phyloP scores from a whole-genome alignment of 2,113 vertebrate genomes.

The Telmatochromis sp. region DNA sequence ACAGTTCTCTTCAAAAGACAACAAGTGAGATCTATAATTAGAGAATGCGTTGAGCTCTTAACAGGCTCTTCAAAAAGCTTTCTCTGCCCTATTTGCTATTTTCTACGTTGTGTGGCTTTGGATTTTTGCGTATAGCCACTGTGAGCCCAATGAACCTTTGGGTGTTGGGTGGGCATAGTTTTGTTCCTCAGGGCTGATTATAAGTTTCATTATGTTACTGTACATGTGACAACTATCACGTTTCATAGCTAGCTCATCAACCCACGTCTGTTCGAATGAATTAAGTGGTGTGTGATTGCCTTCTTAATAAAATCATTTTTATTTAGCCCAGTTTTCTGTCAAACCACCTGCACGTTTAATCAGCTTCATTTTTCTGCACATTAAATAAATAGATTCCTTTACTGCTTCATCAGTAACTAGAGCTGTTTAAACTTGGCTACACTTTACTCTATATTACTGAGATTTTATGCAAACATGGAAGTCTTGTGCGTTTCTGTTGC shows the following conservation, averaged over 20 bases:
- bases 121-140: constrained; percentile 29
- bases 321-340: neutral
- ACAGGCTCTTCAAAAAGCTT: constrained; percentile 68
- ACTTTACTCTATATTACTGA: neutral
- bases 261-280: neutral
- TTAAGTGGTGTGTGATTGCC: neutral
- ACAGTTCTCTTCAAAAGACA: constrained; percentile 68
- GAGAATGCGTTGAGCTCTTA: constrained; percentile 64
- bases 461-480: neutral
- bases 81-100: constrained; percentile 67
- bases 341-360: neutral
- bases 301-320: neutral
- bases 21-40: constrained; percentile 73
- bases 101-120: constrained; percentile 56
- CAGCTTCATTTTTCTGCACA: neutral
- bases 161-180: constrained; percentile 56
- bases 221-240: constrained; percentile 38
- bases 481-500: neutral
- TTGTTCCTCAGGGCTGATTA: constrained; percentile 30
- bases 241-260: neutral
- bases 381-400: neutral
- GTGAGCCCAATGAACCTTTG: constrained; percentile 26
- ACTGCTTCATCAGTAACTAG: neutral
- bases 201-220: constrained; percentile 26
- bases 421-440: neutral